Percentiles rank a stretch among this genome's conserved stretches.
These are phyloP conservation scores for Chaenodraco wilsoni DNA, from an alignment of 2,797 vertebrate genomes.

Conservation along the genomic window DNA sequence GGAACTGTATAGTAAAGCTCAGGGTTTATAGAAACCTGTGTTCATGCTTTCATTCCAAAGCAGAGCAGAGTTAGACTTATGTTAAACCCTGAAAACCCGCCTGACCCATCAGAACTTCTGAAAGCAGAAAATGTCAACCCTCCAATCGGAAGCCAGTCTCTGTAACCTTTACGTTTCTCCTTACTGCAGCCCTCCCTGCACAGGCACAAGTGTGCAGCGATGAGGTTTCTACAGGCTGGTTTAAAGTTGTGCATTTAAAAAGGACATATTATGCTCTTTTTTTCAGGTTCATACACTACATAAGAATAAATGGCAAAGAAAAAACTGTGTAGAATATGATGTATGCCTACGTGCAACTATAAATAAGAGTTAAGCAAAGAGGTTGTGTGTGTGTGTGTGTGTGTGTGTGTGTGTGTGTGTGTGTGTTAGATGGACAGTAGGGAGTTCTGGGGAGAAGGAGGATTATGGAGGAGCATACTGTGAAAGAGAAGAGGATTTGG, in stretches of 20 bases:
- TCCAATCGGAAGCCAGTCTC: slow-evolving; percentile 2
- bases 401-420: slow-evolving; percentile 2
- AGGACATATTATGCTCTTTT: too few species aligned
- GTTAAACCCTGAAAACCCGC: not conserved
- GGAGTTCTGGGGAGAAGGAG: slow-evolving; percentile 26
- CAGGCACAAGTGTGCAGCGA: not conserved
- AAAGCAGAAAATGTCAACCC: slow-evolving; percentile 17
- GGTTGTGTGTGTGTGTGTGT: not conserved
- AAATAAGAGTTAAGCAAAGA: slow-evolving; percentile 14
- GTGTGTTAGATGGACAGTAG: slow-evolving; percentile 33
- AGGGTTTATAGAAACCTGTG: slow-evolving; percentile 16
- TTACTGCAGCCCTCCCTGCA: not conserved
- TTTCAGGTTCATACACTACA: too few species aligned
- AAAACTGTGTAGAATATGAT: too few species aligned
- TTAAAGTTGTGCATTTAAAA: too few species aligned
- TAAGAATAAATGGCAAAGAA: too few species aligned
- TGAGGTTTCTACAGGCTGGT: too few species aligned
- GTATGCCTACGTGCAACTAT: too few species aligned
- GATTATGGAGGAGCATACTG: slow-evolving; percentile 51
- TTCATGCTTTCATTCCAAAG: slow-evolving; percentile 11
- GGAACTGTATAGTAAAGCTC: slow-evolving; percentile 23
- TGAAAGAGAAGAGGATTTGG: slow-evolving; percentile 70
- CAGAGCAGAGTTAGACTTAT: slow-evolving; percentile 16
- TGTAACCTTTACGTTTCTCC: not conserved
- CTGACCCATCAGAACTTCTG: not conserved